Evolutionary conservation across 1,140 invertebrate genomes (phyloP).

Genomic region (Sipha flava): DNA sequence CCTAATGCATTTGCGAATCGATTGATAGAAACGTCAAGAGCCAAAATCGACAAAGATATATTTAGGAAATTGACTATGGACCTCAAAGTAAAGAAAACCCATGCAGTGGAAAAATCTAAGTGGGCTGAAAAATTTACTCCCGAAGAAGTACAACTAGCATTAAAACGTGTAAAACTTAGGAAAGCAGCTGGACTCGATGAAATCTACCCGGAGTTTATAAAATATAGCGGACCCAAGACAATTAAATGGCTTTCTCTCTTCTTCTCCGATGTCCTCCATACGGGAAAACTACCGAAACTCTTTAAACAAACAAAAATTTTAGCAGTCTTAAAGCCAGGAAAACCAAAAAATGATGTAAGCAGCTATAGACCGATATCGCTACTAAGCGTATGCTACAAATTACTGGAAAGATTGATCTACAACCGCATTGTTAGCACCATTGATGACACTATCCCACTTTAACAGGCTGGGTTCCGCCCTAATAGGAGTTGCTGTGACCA

Average conservation of each 20-base stretch:
- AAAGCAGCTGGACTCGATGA: constrained; percentile 27
- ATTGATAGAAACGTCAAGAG: not conserved
- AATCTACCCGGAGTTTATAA: constrained; percentile 16
- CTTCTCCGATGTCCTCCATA: not conserved
- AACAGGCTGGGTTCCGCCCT: constrained; percentile 8
- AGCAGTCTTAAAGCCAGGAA: constrained; percentile 5
- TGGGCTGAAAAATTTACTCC: not conserved
- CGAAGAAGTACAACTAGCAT: not conserved
- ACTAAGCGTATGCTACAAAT: not conserved
- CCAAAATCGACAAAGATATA: not conserved
- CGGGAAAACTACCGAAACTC: constrained; percentile 4
- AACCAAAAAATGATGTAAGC: not conserved
- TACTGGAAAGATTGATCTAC: not conserved
- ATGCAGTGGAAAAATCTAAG: constrained; percentile 4
- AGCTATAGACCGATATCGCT: not conserved
- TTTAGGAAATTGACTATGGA: not conserved
- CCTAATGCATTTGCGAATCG: constrained; percentile 9
- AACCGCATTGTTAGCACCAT: not conserved
- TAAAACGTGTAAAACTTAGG: constrained; percentile 4
- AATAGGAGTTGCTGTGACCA: constrained; percentile 12
- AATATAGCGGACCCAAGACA: not conserved
- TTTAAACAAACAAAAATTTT: constrained; percentile 26
- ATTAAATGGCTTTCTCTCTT: not conserved
- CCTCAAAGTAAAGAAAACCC: not conserved
- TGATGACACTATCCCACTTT: not conserved